Evolutionary conservation across 2,797 vertebrate species (phyloP).

Genomic region (Aplochiton taeniatus): DNA sequence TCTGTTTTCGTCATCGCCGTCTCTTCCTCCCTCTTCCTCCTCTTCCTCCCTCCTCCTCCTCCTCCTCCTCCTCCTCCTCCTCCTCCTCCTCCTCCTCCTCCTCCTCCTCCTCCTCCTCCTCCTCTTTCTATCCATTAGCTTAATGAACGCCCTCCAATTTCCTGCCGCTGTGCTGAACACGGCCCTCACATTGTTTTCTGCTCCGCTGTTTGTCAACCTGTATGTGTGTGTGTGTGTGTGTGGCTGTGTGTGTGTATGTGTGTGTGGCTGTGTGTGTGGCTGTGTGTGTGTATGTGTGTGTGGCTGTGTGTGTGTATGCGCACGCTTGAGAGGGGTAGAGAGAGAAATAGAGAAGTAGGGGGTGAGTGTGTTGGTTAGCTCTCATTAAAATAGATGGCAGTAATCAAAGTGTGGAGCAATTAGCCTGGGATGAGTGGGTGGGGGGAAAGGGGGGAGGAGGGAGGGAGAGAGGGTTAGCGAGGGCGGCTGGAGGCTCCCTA

Average conservation of each 20-base stretch:
- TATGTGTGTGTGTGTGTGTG: no score
- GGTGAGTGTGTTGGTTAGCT: conserved; percentile 42
- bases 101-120: conserved; percentile 39
- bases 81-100: conserved; percentile 18
- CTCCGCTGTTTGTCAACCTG: not conserved
- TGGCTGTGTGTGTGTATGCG: not conserved
- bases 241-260: no score
- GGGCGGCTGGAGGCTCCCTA: not conserved
- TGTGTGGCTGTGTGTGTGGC: not conserved
- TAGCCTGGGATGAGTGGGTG: conserved; percentile 67
- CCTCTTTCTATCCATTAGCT: conserved; percentile 78
- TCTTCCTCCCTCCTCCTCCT: conserved; percentile 35
- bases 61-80: conserved; percentile 34
- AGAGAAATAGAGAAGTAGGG: no score
- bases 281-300: not conserved
- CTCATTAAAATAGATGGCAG: conserved; percentile 81
- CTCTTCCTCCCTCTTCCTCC: conserved; percentile 24
- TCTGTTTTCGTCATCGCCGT: conserved; percentile 58
- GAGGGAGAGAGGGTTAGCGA: not conserved
- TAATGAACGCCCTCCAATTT: conserved; percentile 77
- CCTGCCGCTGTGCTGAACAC: conserved; percentile 57
- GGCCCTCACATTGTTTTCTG: conserved; percentile 55
- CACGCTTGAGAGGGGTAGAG: no score
- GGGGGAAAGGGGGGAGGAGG: not conserved
- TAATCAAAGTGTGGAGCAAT: conserved; percentile 79